phyloP scores from a whole-genome alignment of 2,888 invertebrate genomes.

The Polyploca ridens region DNA sequence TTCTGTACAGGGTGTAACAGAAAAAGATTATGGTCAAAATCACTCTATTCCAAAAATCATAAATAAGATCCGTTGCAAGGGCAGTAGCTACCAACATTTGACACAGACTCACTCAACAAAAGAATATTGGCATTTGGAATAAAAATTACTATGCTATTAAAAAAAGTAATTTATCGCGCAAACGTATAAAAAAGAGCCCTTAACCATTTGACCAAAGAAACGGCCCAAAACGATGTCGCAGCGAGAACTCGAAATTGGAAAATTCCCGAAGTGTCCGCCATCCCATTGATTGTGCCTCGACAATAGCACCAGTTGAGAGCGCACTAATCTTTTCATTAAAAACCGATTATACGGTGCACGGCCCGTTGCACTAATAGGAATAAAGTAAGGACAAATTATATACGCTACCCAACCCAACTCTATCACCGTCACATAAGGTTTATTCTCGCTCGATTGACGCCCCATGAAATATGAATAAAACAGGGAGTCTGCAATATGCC shows the following conservation, averaged over 20 bases:
- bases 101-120: no score
- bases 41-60: no score
- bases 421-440: constrained; percentile 40
- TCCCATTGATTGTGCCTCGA: constrained; percentile 68
- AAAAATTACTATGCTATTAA: background rate
- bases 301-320: constrained; percentile 58
- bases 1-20: no score
- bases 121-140: background rate
- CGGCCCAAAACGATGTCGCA: constrained; percentile 44
- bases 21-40: no score
- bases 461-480: constrained; percentile 34
- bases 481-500: constrained; percentile 67
- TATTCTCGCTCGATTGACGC: constrained; percentile 30
- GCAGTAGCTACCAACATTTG: no score
- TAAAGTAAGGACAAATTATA: constrained; percentile 57
- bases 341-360: constrained; percentile 82
- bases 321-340: constrained; percentile 84
- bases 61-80: no score
- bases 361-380: constrained; percentile 78
- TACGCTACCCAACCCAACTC: constrained; percentile 26
- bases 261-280: constrained; percentile 74
- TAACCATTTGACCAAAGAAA: constrained; percentile 11
- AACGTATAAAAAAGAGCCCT: background rate
- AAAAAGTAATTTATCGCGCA: background rate
- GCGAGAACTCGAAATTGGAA: constrained; percentile 69